Conservation (phyloP, 2,888 invertebrate genomes). For the Spodoptera exigua region DNA sequence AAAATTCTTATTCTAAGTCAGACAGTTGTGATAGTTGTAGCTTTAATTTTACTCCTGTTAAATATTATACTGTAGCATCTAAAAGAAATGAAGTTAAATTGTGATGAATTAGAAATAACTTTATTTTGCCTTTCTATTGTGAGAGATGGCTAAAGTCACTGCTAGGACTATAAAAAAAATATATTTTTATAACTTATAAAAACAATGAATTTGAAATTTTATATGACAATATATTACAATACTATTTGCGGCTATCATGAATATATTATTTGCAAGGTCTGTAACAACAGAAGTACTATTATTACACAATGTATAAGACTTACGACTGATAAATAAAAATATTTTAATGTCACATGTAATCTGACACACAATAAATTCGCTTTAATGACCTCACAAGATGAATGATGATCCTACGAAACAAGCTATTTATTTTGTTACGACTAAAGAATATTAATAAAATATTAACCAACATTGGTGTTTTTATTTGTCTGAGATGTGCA, state of each 20-base stretch:
- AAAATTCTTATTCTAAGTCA: constrained; percentile 52
- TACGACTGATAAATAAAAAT: constrained; percentile 20
- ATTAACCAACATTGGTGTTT: too few relatives aligned
- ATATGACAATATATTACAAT: too few relatives aligned
- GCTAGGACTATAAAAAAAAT: too few relatives aligned
- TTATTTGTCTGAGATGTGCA: too few relatives aligned
- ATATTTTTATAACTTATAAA: too few relatives aligned
- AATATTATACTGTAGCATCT: constrained; percentile 70
- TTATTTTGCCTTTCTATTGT: constrained; percentile 1
- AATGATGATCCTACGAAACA: background rate
- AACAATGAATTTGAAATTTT: too few relatives aligned
- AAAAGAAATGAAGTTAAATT: constrained; percentile 35
- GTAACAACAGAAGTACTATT: background rate
- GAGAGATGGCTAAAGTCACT: too few relatives aligned
- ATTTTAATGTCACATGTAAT: constrained; percentile 16
- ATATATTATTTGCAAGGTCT: too few relatives aligned
- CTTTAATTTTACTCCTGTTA: constrained; percentile 82
- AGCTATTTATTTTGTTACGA: too few relatives aligned
- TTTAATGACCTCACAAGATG: constrained; percentile 5
- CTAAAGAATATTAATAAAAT: too few relatives aligned
- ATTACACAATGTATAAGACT: constrained; percentile 9
- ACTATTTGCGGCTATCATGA: too few relatives aligned
- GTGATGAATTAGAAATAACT: constrained; percentile 2
- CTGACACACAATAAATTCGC: constrained; percentile 25
- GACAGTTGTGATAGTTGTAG: constrained; percentile 65